Evolutionary conservation across 2,797 vertebrate genomes (phyloP).

Genomic region (Sebastes taczanowskii): DNA sequence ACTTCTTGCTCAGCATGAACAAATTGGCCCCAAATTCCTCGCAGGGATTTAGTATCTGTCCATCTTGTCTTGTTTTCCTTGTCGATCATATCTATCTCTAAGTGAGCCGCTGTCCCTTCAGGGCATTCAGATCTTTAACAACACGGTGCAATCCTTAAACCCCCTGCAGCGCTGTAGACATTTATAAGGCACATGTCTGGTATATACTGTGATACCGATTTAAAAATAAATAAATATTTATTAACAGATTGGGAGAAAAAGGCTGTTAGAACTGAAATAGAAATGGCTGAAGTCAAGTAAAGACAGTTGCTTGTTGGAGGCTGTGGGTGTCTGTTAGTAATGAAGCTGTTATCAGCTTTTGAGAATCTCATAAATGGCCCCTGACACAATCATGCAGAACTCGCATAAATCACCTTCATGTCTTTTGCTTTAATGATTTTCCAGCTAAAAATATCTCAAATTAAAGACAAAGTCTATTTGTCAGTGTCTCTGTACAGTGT

Average conservation of each 20-base stretch:
- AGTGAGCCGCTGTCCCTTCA: background rate
- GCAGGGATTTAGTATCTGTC: background rate
- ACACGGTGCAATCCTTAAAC: too few species aligned
- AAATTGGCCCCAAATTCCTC: background rate
- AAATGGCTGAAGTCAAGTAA: background rate
- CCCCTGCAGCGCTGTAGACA: too few species aligned
- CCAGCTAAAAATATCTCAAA: constrained; percentile 21
- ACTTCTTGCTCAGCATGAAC: background rate
- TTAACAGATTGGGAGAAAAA: background rate
- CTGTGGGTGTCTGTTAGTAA: background rate
- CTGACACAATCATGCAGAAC: background rate
- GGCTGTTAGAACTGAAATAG: background rate
- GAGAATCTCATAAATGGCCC: background rate
- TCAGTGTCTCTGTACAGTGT: background rate
- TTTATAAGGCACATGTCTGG: background rate
- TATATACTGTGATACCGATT: background rate
- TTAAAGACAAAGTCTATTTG: background rate
- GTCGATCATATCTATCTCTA: background rate
- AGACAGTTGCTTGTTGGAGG: background rate
- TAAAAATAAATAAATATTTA: too few species aligned
- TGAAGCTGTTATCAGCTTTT: background rate
- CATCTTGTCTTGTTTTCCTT: background rate
- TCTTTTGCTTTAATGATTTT: background rate
- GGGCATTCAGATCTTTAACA: background rate
- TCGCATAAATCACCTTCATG: constrained; percentile 4